phyloP scores from a whole-genome alignment of 2,888 invertebrate genomes.

The Archips crataeganus region DNA sequence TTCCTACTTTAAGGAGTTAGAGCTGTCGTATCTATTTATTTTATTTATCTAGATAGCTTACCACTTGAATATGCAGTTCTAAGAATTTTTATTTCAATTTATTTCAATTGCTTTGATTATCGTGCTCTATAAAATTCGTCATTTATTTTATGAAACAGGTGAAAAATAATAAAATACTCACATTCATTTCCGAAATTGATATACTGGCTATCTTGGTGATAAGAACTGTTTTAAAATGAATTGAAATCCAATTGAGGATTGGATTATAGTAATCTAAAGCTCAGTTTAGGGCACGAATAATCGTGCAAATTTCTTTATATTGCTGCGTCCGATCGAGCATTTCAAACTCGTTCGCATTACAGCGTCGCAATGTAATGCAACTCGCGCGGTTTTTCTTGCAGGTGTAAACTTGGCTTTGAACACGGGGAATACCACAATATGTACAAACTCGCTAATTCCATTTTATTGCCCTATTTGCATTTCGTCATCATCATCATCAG shows the following conservation, averaged over 20 bases:
- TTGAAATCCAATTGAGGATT: not conserved
- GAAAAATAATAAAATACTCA: not conserved
- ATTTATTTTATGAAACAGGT: not conserved
- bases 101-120: not conserved
- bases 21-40: slow-evolving; percentile 4
- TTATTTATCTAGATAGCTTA: not conserved
- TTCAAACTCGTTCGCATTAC: too few species aligned
- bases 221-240: not conserved
- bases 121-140: not conserved
- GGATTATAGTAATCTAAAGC: not conserved
- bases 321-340: too few species aligned
- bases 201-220: not conserved
- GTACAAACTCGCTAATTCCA: too few species aligned
- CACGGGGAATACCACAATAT: too few species aligned
- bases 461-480: too few species aligned
- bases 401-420: too few species aligned
- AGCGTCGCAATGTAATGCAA: too few species aligned
- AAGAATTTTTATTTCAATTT: not conserved
- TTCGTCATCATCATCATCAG: too few species aligned
- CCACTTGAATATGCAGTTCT: not conserved
- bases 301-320: too few species aligned
- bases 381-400: too few species aligned
- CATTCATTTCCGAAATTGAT: not conserved
- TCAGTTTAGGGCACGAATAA: too few species aligned
- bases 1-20: too few species aligned